Evolutionary conservation across 2,113 vertebrate genomes (phyloP), one percentile per base, ranked within the genome.

Genomic region (Neomonachus schauinslandi): DNA sequence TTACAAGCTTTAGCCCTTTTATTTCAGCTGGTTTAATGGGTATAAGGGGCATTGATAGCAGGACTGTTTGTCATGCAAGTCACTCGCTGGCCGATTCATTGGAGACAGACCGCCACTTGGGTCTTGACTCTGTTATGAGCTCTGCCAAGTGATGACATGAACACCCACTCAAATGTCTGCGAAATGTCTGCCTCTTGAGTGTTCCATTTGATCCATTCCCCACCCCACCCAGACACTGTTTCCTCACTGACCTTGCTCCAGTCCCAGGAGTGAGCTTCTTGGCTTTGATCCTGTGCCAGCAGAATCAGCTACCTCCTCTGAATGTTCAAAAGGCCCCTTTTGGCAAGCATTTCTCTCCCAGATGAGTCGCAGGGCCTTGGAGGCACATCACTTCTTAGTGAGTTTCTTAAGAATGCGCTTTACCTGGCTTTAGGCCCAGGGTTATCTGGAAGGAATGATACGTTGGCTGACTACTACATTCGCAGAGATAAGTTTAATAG

Each of bases 61-160:
- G 57, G 53, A 1, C 74, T 94, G 74, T 87, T 95, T 96, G n/a
- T 84, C 69, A 97, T 82, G 88, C 91, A 81, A 95, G 86, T 28
- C 55, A 84, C 69, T 76, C 14, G 0, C 28, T 94, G 22, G 33
- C 57, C 42, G 91, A 31, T 74, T 92, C 33, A 7, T 39, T 84
- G 77, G 85, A 98, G 87, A 97, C 94, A 92, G 76, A 84, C 87
- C 57, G 83, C 87, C 90, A 91, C 86, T 76, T 55, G 82, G 80
- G 79, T 97, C 94, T 92, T 89, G 93, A 96, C 71, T 97, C 93
- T 96, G 77, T 55, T 53, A 3, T 92, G 61, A 97, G 93, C 93
- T 94, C 95, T 84, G 86, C 83, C 90, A 77, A 90, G 74, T 85
- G 90, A 71, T 96, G 93, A 88, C 79, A 85, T 59, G 90, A 72